phyloP scores from a whole-genome alignment of 2,888 invertebrate species.

The Steinernema hermaphroditum region DNA sequence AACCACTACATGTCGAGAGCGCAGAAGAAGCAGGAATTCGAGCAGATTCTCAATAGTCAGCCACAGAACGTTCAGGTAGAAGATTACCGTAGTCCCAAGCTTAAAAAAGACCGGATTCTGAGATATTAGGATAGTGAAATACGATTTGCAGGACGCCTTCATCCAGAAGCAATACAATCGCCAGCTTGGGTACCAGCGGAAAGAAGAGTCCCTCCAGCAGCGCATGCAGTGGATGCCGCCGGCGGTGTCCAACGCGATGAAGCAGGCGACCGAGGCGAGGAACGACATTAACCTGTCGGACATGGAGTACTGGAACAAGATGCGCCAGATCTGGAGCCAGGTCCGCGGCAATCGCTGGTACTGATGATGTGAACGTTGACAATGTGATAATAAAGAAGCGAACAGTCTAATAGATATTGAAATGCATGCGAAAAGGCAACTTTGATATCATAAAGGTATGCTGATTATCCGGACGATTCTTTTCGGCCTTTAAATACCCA shows the following conservation, averaged over 20 bases:
- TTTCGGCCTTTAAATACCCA: no score
- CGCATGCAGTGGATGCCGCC: conserved; percentile 14
- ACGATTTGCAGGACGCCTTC: background rate
- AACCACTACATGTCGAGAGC: background rate
- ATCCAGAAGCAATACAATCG: background rate
- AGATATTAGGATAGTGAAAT: background rate
- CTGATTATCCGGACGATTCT: no score
- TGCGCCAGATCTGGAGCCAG: background rate
- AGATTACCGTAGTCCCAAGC: background rate
- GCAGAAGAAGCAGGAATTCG: conserved; percentile 17
- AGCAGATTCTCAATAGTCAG: background rate
- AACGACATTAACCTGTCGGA: conserved; percentile 8
- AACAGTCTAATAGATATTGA: no score
- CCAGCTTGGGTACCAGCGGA: background rate
- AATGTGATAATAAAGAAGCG: no score
- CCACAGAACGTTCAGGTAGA: background rate
- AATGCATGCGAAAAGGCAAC: no score
- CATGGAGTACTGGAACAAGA: conserved; percentile 9
- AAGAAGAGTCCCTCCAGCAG: background rate
- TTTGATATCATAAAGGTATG: no score
- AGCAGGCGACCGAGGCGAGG: background rate
- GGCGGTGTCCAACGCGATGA: background rate
- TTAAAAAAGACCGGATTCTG: background rate
- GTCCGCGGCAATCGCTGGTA: background rate
- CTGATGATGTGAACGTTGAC: no score